Evolutionary conservation across 1,140 invertebrate genomes (phyloP), one percentile per base, ranked within the genome.

Genomic region (Nephila pilipes): DNA sequence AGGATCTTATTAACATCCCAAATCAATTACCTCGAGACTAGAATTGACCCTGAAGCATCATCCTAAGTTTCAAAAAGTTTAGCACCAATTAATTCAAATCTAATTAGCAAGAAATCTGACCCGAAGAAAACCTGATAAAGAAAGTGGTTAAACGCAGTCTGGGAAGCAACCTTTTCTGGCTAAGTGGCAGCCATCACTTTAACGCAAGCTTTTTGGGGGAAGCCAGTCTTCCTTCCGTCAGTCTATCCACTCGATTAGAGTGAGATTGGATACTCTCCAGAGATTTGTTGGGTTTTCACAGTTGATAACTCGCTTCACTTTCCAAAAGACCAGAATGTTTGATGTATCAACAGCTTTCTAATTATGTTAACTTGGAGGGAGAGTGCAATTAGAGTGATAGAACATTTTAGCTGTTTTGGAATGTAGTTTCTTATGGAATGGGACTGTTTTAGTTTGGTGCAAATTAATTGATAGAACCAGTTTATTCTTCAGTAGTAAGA

Each of bases 331-430:
- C 29, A 29, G 29, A 75, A 32, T 32, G 69, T 75, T 75, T 29
- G 25, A 75, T 75, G 69, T 75, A 75, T 75, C 69, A 75, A 75
- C 69, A 75, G 69, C 32, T 75, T 75, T 75, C 14, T 75, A 75
- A 75, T 75, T 25, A 75, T 16, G 65, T 75, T 75, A 75, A 75
- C 29, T 75, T 18, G 18, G 18, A 36, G 14, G 20, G 69, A 75
- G 18, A 29, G 29, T 10, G 3, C 69, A 75, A 75, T 75, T 75
- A 75, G 69, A 10, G 32, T n/a, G 29, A 36, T 75, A 29, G 32
- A 36, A 75, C 18, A 18, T 60, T 60, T 60, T 22, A 60, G 4
- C 6, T 60, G 12, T 46, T 46, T 46, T 46, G 46, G 12, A 8
- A 1, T 46, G 46, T 46, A 10, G 46, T 46, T 46, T 46, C 46